Conservation (phyloP, 2,797 vertebrate genomes). For the Peromyscus attwateri region DNA sequence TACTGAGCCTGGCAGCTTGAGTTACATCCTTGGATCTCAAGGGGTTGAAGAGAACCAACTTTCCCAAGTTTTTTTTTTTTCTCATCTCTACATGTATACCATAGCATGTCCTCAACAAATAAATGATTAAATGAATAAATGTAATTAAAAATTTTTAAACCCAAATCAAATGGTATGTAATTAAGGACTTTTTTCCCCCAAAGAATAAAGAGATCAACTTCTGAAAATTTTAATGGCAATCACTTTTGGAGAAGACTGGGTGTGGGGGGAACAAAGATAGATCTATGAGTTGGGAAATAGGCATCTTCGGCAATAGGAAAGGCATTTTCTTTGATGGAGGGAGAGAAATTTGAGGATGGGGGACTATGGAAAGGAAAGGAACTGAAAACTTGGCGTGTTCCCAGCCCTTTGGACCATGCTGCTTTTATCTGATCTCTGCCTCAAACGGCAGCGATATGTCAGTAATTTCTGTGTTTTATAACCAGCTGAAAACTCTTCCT, state of each 20-base stretch:
- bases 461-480: not conserved
- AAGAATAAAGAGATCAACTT: not conserved
- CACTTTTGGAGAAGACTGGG: not conserved
- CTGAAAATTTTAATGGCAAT: not conserved
- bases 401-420: not conserved
- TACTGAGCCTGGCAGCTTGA: not conserved
- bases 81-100: not conserved
- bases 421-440: not conserved
- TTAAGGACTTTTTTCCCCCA: no score
- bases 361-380: not conserved
- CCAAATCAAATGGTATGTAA: not conserved
- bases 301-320: not conserved
- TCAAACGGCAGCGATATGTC: not conserved
- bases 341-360: not conserved
- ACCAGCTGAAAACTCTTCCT: not conserved
- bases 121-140: not conserved
- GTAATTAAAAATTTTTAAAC: not conserved
- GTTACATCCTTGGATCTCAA: not conserved
- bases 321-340: not conserved
- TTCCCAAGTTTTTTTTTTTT: not conserved
- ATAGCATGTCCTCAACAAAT: not conserved
- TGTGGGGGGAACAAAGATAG: not conserved
- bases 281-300: not conserved
- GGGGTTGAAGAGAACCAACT: not conserved
- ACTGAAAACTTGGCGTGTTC: not conserved